phyloP scores from a whole-genome alignment of 2,797 vertebrate species.

The Coranthus polyacanthus region DNA sequence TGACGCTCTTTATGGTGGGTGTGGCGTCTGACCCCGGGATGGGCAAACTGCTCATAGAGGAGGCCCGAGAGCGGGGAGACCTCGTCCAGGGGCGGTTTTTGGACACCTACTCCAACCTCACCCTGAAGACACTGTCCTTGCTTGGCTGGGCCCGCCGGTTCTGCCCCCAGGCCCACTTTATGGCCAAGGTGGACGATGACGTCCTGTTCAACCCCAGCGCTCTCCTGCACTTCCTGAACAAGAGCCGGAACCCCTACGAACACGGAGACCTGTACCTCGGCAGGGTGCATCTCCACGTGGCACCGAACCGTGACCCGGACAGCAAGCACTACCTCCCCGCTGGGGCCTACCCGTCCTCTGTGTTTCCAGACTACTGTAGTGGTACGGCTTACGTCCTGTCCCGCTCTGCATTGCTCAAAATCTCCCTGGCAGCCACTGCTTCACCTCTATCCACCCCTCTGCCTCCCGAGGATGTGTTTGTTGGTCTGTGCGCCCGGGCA shows the following conservation, averaged over 20 bases:
- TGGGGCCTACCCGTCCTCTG: constrained; percentile 74
- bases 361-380: constrained; percentile 92
- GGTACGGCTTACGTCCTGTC: constrained; percentile 91
- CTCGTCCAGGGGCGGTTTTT: constrained; percentile 87
- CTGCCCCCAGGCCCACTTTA: constrained; percentile 76
- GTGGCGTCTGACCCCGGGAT: constrained; percentile 73
- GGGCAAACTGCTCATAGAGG: constrained; percentile 79
- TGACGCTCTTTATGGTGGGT: constrained; percentile 87
- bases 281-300: constrained; percentile 86
- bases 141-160: constrained; percentile 85
- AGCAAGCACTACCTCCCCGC: constrained; percentile 84
- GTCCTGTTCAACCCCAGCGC: constrained; percentile 80
- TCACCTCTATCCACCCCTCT: constrained; percentile 74
- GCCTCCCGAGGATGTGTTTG: constrained; percentile 89
- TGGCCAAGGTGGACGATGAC: constrained; percentile 85
- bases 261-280: constrained; percentile 88
- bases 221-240: constrained; percentile 80
- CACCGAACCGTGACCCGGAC: constrained; percentile 78
- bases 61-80: constrained; percentile 79
- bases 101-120: constrained; percentile 90
- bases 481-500: constrained; percentile 86
- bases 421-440: constrained; percentile 79
- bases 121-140: constrained; percentile 88
- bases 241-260: constrained; percentile 69
- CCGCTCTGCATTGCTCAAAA: constrained; percentile 80